These are phyloP conservation scores for Numida meleagris DNA, from an alignment of 2,113 vertebrate species.

Conservation along the genomic window DNA sequence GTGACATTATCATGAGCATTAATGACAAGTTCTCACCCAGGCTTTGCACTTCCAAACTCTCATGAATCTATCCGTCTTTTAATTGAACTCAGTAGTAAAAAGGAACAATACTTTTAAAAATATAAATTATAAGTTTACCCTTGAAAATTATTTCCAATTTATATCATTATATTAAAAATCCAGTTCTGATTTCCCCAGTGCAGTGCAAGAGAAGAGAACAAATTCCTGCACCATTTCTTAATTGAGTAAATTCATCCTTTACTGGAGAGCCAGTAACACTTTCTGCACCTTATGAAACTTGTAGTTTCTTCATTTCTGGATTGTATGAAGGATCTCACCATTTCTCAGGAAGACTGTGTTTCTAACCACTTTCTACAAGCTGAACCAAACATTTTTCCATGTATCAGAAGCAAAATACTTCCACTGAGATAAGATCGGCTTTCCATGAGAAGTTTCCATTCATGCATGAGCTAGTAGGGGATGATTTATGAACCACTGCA, in stretches of 20 bases:
- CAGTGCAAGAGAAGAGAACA: background rate
- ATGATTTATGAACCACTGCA: background rate
- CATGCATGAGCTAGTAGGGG: background rate
- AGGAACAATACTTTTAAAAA: background rate
- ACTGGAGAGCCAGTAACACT: background rate
- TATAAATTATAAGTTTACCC: background rate
- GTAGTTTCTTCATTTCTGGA: background rate
- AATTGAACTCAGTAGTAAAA: background rate
- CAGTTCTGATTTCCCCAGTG: background rate
- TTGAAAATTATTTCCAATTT: background rate
- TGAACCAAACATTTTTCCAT: background rate
- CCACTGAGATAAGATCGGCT: background rate
- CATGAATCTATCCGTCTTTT: background rate
- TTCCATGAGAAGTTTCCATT: background rate
- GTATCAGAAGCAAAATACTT: background rate
- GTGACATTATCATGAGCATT: background rate
- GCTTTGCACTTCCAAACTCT: background rate
- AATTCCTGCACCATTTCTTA: background rate
- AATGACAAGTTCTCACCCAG: fast-evolving
- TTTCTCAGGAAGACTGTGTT: background rate
- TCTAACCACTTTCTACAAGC: background rate
- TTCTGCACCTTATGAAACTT: background rate
- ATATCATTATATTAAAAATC: background rate
- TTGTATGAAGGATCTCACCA: background rate
- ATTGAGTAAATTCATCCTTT: background rate